Evolutionary conservation across 2,888 invertebrate genomes (phyloP), one percentile per base, ranked within the genome.

Genomic region (Thymelicus sylvestris): DNA sequence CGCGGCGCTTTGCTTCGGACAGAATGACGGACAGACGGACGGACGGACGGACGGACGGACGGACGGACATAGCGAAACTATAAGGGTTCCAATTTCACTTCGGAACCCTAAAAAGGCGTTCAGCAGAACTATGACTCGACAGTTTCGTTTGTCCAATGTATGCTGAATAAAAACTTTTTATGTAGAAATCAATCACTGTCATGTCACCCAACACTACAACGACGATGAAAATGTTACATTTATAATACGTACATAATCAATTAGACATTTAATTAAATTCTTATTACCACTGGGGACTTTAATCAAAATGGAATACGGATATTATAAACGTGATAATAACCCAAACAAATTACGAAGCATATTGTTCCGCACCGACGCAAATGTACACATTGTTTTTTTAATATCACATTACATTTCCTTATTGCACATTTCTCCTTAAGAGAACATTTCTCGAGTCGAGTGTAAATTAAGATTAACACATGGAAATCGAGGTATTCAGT

Each of bases 371-470:
- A 50, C 13, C 41, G 15, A 59, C 12, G 44, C 60, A 44, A 70
- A 65, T 70, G 65, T 64, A 70, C 65, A 61, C 31, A 66, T 60
- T 65, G 8, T 52, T 52, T 38, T 57, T 57, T 57, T 7, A 57
- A 60, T 66, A 31, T 61, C 24, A 7, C 44, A 50, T 60, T 52
- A 44, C 70, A 65, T 70, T 70, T 70, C 70, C 70, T 70, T 70
- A 65, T 65, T 70, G 65, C 70, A 52, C 65, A 70, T 70, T 70
- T 66, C 70, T 60, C 65, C 41, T 70, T 70, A 60, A 65, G 59
- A 63, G 38, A 41, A 60, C 59, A 70, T 70, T 59, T 64, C 69
- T 60, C 15, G 39, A 61, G 13, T 61, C 19, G 57, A 60, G 48
- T 6, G 41, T 24, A 59, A 24, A 65, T 60, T 65, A 65, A 50